Evolutionary conservation across 2,797 vertebrate genomes (phyloP), one percentile per base, ranked within the genome.

Genomic region (Gorsachius magnificus): DNA sequence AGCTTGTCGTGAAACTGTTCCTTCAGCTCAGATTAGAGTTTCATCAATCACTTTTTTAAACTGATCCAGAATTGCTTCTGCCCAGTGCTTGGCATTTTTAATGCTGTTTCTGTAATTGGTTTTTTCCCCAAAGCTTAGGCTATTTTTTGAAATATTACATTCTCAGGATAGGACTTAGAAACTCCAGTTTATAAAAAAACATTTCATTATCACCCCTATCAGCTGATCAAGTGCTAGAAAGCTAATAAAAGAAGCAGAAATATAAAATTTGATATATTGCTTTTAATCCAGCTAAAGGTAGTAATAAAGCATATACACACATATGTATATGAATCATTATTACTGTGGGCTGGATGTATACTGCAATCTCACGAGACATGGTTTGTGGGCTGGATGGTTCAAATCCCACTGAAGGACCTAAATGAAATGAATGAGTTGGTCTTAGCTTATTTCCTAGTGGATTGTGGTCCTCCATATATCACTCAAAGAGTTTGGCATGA

Each of bases 41-140:
- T 99, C 98, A 98, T 98, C 98, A 99, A 98, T 99, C 99, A 99
- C 98, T 98, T 98, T 98, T 99, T 98, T 98, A 99, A 99, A 98
- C 98, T 98, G 98, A 98, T 98, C 98, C 98, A 98, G 98, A 98
- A 98, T 98, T 98, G 97, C 97, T 98, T 98, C 96, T 98, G 97
- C 98, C 98, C 94, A 87, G 96, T 97, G 98, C 97, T 97, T 98
- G 98, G 98, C 97, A 98, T 98, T 98, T 98, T 98, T 98, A 98
- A 98, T 98, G 97, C 98, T 98, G 97, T 98, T 98, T 98, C 98
- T 97, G 97, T 98, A 98, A 98, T 99, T 98, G 98, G 97, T 98
- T 98, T 98, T 98, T 97, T 94, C 97, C 98, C 97, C 98, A 98
- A 98, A 98, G 98, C 98, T 98, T 97, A 96, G 96, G 95, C 97